phyloP scores from a whole-genome alignment of 2,797 vertebrate species.

The Crotalus adamanteus region DNA sequence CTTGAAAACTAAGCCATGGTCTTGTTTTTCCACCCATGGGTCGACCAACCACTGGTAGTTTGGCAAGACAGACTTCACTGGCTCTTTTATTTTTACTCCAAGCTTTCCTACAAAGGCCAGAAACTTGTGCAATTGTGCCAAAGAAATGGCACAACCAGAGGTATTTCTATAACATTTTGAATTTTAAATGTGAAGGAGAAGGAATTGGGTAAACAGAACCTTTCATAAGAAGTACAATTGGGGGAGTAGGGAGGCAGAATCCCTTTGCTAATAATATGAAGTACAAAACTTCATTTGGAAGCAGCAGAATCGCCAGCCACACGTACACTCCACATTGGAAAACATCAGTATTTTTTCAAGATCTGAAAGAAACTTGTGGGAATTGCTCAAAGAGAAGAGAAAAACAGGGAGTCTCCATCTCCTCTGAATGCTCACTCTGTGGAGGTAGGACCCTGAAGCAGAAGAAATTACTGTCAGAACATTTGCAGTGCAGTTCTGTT shows the following conservation, averaged over 20 bases:
- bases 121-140: neutral
- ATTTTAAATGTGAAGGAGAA: neutral
- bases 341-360: neutral
- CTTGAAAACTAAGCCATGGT: slow-evolving; percentile 25
- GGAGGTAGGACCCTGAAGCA: too few relatives aligned
- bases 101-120: slow-evolving; percentile 8
- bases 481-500: neutral
- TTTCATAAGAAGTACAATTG: too few relatives aligned
- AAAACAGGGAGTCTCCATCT: neutral
- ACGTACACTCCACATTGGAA: neutral
- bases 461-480: neutral
- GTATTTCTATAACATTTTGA: neutral
- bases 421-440: neutral
- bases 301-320: neutral
- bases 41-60: slow-evolving; percentile 24
- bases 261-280: neutral
- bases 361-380: neutral
- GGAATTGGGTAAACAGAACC: neutral
- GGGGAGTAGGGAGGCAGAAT: too few relatives aligned
- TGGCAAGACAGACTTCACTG: slow-evolving; percentile 15
- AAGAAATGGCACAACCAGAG: neutral
- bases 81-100: slow-evolving; percentile 11
- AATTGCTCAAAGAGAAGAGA: neutral
- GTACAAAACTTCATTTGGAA: neutral
- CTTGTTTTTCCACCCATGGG: slow-evolving; percentile 37